These are phyloP conservation scores for Microchirus variegatus DNA, from an alignment of 2,797 vertebrate genomes.

Conservation along the genomic window DNA sequence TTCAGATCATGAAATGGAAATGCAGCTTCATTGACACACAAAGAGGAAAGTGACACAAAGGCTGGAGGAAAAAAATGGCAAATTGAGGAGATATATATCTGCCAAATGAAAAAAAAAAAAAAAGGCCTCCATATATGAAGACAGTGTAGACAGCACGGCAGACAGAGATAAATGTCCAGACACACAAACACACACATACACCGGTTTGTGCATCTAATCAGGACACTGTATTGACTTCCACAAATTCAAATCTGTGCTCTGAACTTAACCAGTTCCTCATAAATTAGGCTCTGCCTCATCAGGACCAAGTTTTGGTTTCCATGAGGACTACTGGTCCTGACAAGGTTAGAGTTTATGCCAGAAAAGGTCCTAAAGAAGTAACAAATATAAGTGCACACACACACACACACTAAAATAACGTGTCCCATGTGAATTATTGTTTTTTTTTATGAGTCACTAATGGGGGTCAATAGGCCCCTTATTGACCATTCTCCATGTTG, in stretches of 20 bases:
- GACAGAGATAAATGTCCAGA: constrained; percentile 23
- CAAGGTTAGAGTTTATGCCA: no score
- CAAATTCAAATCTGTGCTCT: no score
- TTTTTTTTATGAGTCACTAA: constrained; percentile 63
- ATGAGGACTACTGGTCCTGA: no score
- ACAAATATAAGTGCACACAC: constrained; percentile 1
- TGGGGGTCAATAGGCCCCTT: constrained; percentile 62
- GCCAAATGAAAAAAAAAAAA: constrained; percentile 18
- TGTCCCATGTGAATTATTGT: constrained; percentile 58
- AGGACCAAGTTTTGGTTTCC: no score
- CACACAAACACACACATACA: constrained; percentile 23
- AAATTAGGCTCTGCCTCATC: no score
- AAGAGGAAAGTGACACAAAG: constrained; percentile 24
- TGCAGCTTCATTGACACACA: constrained; percentile 15
- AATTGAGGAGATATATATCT: constrained; percentile 28
- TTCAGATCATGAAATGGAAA: constrained; percentile 6
- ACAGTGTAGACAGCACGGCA: constrained; percentile 29
- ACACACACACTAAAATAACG: constrained; percentile 32
- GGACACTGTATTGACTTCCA: no score
- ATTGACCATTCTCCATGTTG: constrained; percentile 60
- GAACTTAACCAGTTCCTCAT: no score
- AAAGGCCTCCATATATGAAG: constrained; percentile 31
- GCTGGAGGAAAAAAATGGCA: constrained; percentile 9
- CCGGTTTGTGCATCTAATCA: no score
- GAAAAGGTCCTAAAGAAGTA: no score